A percentile compares a stretch with the other conserved stretches of the same genome.
phyloP scores from a whole-genome alignment of 2,797 vertebrate species.

The Xerus rutilus region DNA sequence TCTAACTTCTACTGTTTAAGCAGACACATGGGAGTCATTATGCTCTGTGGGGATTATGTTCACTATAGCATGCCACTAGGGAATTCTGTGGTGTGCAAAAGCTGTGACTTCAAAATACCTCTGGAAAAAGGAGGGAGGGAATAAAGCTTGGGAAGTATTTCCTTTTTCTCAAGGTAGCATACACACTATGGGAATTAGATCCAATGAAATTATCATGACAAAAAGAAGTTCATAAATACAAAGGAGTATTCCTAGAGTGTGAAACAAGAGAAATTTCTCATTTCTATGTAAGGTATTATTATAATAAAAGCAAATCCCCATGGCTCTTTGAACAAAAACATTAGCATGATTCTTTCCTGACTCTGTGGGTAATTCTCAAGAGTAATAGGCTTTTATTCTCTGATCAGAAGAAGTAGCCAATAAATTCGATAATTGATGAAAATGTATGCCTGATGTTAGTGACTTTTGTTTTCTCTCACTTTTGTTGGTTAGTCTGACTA shows the following conservation, averaged over 20 bases:
- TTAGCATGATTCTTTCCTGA: background rate
- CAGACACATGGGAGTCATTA: slow-evolving; percentile 70
- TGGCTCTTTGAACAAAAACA: slow-evolving; percentile 1
- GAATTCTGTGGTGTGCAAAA: slow-evolving; percentile 7
- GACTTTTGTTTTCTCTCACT: background rate
- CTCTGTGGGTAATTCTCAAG: slow-evolving; percentile 18
- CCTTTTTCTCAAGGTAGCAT: background rate
- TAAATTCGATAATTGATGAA: background rate
- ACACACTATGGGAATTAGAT: background rate
- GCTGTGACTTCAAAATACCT: slow-evolving; percentile 70
- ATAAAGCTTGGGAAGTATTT: background rate
- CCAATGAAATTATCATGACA: background rate
- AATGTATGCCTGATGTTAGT: background rate
- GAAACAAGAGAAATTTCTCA: slow-evolving; percentile 15
- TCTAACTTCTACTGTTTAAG: slow-evolving; percentile 69
- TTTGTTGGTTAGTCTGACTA: background rate
- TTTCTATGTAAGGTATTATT: slow-evolving; percentile 43
- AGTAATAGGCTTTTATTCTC: background rate
- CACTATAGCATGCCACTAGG: slow-evolving; percentile 39
- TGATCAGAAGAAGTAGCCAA: background rate
- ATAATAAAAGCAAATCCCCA: background rate
- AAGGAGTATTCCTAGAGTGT: background rate
- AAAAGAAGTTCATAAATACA: slow-evolving; percentile 36
- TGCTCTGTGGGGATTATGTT: slow-evolving; percentile 15
- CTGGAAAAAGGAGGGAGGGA: slow-evolving; percentile 12